Evolutionary conservation across 2,888 invertebrate species (phyloP), one percentile per base, ranked within the genome.

Genomic region (Cheiracanthium punctorium): DNA sequence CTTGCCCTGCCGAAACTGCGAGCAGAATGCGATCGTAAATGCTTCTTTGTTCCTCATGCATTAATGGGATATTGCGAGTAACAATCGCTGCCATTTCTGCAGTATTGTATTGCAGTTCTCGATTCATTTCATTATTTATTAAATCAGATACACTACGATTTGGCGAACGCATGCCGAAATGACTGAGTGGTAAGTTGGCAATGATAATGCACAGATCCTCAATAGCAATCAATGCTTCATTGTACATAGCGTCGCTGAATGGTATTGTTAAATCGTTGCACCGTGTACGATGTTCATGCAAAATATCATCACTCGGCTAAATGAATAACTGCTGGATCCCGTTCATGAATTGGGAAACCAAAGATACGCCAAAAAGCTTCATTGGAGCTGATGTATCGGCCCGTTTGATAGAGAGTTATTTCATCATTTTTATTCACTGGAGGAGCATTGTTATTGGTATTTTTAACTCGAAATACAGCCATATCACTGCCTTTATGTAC

Each of bases 341-440:
- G 84, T 20, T 90, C 88, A 87, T 90, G 90, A 65, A 90, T 89
- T 37, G 87, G 79, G 64, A 88, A 90, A 28, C 67, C 71, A 20
- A 37, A 37, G 37, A 37, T 37, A 37, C 37, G 37, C 37, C 37
- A 37, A 37, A 37, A 4, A 37, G 37, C 37, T 37, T 72, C 29
- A 41, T 75, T 75, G 64, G 30, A 65, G 28, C 65, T 76, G 76
- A 28, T 65, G 28, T 75, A 65, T 29, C 65, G 37, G 64, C 64
- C 75, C 24, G 65, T 75, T 41, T 65, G 65, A 29, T 65, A 75
- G 10, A 14, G 14, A 37, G 5, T 32, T 24, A 74, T 58, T 74
- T 32, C 58, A 30, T 58, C 74, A 17, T 71, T 71, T 12, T 71
- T 29, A 43, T 71, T 71, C 74, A 58, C 20, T 5, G 32, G 58